These are phyloP conservation scores for Styela clava DNA, from an alignment of 23 tunicate species.

Conservation along the genomic window DNA sequence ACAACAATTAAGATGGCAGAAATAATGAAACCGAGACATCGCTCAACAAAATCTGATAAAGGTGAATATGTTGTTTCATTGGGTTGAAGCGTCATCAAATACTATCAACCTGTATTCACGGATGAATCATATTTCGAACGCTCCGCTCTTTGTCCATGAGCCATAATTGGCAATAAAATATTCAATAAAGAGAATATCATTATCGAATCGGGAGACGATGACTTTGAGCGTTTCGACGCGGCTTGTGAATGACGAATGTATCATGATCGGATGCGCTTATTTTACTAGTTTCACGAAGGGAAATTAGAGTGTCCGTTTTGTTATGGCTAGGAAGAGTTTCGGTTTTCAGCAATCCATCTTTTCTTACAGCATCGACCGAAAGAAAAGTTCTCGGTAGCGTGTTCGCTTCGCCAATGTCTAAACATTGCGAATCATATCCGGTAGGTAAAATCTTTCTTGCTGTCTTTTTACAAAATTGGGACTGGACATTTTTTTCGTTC, in stretches of 20 bases:
- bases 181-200: too few relatives aligned
- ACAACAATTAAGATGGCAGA: not conserved
- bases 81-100: not conserved
- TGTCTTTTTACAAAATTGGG: not conserved
- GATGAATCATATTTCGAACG: too few relatives aligned
- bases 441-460: not conserved
- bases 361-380: not conserved
- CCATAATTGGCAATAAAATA: too few relatives aligned
- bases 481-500: not conserved
- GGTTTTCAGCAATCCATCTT: not conserved
- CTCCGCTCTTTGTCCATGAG: too few relatives aligned
- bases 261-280: not conserved
- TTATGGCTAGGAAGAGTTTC: not conserved
- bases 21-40: not conserved
- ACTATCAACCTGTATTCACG: too few relatives aligned
- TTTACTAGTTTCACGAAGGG: not conserved
- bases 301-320: conserved; percentile 7
- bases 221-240: not conserved
- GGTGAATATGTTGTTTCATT: not conserved
- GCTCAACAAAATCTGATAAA: not conserved
- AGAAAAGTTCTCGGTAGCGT: not conserved
- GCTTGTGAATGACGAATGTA: not conserved
- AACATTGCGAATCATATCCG: not conserved
- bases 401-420: not conserved
- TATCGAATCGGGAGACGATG: not conserved